Conservation (phyloP, 2,113 vertebrate genomes). For the Aldabrachelys gigantea region DNA sequence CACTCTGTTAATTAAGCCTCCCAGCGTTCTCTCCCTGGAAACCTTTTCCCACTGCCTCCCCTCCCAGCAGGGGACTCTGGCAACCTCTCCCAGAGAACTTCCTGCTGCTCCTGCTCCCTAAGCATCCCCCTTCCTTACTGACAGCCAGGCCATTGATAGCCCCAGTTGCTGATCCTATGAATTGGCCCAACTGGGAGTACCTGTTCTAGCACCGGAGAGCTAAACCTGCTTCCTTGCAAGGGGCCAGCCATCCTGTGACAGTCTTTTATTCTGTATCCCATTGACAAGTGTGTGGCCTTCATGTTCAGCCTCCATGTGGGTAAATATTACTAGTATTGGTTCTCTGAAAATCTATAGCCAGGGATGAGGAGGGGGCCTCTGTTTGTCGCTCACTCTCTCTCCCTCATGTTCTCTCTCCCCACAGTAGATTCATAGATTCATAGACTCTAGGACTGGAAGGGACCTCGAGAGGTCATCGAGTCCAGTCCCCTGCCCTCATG, state of each 20-base stretch:
- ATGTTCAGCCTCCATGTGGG: background rate
- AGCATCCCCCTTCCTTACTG: background rate
- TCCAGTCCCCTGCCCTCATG: too few relatives aligned
- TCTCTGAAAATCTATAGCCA: slow-evolving; percentile 16
- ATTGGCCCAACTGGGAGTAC: background rate
- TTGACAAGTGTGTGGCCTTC: background rate
- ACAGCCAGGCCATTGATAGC: too few relatives aligned
- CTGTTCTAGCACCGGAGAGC: background rate
- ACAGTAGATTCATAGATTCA: background rate
- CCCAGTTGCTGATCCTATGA: background rate
- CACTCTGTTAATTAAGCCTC: background rate
- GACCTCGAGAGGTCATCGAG: too few relatives aligned
- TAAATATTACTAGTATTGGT: slow-evolving; percentile 43
- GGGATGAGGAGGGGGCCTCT: background rate
- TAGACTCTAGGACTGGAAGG: too few relatives aligned
- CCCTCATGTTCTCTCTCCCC: rapidly evolving
- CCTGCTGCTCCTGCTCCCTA: background rate
- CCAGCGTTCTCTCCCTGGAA: background rate
- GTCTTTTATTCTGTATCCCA: background rate
- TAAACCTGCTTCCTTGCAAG: background rate
- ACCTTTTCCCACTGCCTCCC: background rate
- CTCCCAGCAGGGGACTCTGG: background rate
- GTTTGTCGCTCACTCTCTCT: background rate
- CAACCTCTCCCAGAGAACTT: background rate
- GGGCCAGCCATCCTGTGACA: background rate